A percentile compares a stretch with the other conserved stretches of the same genome.
Evolutionary conservation across 2,113 vertebrate genomes (phyloP).

Genomic region (Rattus rattus): DNA sequence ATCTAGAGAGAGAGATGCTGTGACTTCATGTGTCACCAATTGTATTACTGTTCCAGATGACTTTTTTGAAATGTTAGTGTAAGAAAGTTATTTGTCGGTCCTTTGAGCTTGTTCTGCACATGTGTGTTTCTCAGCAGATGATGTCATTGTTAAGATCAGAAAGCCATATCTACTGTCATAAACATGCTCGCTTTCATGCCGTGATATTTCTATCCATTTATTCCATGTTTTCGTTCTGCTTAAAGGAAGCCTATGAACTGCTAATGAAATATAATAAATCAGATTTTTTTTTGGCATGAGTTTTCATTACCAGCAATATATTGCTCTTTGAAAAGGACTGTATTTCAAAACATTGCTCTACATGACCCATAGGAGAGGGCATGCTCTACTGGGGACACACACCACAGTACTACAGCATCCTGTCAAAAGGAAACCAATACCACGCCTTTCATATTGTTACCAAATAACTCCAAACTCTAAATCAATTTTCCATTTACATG

Average conservation of each 20-base stretch:
- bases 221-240: constrained; percentile 30
- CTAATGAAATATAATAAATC: background rate
- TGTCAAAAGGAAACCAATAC: background rate
- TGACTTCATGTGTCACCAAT: background rate
- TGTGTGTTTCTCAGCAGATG: background rate
- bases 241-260: background rate
- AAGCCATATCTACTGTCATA: background rate
- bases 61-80: background rate
- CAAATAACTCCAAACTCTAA: background rate
- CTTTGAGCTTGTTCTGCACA: background rate
- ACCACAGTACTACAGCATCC: background rate
- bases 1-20: background rate
- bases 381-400: background rate
- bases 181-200: background rate
- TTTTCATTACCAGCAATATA: constrained; percentile 3
- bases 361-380: background rate
- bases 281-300: background rate
- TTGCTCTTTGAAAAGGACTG: background rate
- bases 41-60: constrained; percentile 16
- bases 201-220: background rate
- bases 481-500: background rate
- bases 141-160: background rate
- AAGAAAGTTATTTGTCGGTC: background rate
- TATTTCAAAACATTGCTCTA: background rate
- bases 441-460: background rate